Conservation (phyloP, 2,888 invertebrate species). For the Archaeoteleia sp. region DNA sequence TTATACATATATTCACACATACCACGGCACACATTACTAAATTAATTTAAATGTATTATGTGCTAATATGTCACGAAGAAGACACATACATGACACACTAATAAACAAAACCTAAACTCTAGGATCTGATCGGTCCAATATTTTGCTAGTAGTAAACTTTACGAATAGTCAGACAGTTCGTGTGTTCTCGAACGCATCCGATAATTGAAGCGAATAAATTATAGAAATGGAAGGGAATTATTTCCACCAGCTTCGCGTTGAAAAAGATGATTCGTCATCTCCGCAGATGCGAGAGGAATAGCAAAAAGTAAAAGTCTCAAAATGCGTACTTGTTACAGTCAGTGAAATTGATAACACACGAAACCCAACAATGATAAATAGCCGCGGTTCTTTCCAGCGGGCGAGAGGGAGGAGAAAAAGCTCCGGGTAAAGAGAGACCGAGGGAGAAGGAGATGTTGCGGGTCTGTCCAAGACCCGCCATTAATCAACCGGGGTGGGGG, state of each 20-base stretch:
- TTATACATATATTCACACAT: too few species aligned
- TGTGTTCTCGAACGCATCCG: too few species aligned
- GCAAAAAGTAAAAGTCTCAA: constrained; percentile 24
- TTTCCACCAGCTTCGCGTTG: constrained; percentile 3
- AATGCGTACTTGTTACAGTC: constrained; percentile 26
- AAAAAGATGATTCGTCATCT: constrained; percentile 22
- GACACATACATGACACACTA: too few species aligned
- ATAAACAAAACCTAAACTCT: too few species aligned
- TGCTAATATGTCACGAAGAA: too few species aligned
- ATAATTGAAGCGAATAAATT: constrained; percentile 9
- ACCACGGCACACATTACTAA: too few species aligned
- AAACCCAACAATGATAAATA: constrained; percentile 41
- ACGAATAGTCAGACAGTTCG: too few species aligned
- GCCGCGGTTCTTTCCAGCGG: constrained; percentile 18
- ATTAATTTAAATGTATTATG: too few species aligned
- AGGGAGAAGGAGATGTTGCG: constrained; percentile 12
- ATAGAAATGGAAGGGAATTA: constrained; percentile 1
- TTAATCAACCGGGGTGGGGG: constrained; percentile 45
- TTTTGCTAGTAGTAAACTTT: too few species aligned
- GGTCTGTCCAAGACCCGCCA: constrained; percentile 26
- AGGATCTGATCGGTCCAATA: too few species aligned
- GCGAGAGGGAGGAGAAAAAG: constrained; percentile 15
- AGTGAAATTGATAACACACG: constrained; percentile 43
- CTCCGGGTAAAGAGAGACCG: background rate
- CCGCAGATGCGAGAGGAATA: constrained; percentile 9